These are phyloP conservation scores for Nothobranchius kuhntae DNA, from an alignment of 2,113 vertebrate species.

Conservation along the genomic window DNA sequence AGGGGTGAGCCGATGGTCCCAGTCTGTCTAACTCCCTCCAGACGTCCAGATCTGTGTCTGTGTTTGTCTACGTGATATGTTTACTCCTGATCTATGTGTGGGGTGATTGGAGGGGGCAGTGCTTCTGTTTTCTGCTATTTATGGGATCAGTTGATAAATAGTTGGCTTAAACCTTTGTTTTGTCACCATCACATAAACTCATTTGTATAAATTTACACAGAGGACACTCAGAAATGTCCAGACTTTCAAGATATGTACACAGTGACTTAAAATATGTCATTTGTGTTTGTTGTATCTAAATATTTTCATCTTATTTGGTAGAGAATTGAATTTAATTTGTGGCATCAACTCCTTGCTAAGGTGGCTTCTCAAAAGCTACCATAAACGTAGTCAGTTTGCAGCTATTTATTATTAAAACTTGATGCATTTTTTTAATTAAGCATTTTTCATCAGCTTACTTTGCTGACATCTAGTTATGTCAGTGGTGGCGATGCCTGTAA, in stretches of 20 bases:
- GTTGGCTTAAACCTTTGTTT: constrained; percentile 43
- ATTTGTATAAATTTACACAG: constrained; percentile 8
- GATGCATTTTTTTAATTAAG: constrained; percentile 10
- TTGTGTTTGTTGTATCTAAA: constrained; percentile 16
- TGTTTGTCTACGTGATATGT: constrained; percentile 46
- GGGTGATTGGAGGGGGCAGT: constrained; percentile 12
- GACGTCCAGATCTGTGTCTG: constrained; percentile 33
- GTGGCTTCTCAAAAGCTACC: constrained; percentile 30
- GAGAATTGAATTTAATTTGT: constrained; percentile 10
- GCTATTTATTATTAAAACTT: constrained; percentile 69
- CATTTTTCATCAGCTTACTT: neutral
- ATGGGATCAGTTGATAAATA: constrained; percentile 36
- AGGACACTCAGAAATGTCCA: constrained; percentile 13
- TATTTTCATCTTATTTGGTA: constrained; percentile 4
- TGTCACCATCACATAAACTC: constrained; percentile 9
- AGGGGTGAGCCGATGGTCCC: constrained; percentile 35
- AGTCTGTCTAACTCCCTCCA: constrained; percentile 40
- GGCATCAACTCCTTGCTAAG: constrained; percentile 7
- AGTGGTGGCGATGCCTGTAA: constrained; percentile 13
- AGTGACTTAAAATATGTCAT: constrained; percentile 11
- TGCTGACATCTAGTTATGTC: constrained; percentile 5
- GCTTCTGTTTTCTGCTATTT: constrained; percentile 49
- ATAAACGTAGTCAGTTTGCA: constrained; percentile 51
- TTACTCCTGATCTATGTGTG: constrained; percentile 30
- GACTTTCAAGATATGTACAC: neutral